Conservation (phyloP, 64 coral and sea anemone species). For the Acropora tenuis region DNA sequence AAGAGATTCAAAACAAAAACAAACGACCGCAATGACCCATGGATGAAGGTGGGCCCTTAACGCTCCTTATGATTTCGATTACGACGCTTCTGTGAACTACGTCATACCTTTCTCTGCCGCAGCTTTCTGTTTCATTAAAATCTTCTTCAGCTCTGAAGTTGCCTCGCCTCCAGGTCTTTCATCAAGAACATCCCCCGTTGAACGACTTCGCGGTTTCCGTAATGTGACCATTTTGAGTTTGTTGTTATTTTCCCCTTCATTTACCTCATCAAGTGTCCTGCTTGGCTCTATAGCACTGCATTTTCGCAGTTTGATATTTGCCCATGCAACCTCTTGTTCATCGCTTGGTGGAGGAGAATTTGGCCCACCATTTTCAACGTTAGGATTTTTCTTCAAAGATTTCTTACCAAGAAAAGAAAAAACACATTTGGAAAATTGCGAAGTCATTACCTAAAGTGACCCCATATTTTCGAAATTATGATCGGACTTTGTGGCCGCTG, state of each 20-base stretch:
- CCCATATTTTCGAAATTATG: too few species aligned
- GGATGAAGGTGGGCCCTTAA: background rate
- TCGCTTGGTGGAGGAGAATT: conserved; percentile 1
- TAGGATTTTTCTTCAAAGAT: conserved; percentile 49
- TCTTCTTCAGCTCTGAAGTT: conserved; percentile 47
- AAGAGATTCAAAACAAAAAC: too few species aligned
- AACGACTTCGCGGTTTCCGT: conserved; percentile 63
- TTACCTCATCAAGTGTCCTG: background rate
- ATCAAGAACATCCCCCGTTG: conserved; percentile 55
- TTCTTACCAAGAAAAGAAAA: background rate
- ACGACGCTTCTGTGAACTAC: too few species aligned
- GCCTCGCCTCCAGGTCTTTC: conserved; percentile 53
- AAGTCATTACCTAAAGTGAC: too few species aligned
- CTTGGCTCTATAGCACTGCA: background rate
- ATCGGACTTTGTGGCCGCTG: too few species aligned
- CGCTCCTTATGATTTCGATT: too few species aligned
- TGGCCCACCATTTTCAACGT: conserved; percentile 21
- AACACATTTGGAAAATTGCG: background rate
- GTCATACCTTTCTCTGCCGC: conserved; percentile 47
- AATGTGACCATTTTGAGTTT: conserved; percentile 14
- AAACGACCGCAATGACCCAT: too few species aligned
- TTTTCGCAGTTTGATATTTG: conserved; percentile 54
- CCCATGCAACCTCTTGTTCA: conserved; percentile 33
- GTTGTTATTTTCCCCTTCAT: background rate
- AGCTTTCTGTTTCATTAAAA: conserved; percentile 62